These are phyloP conservation scores for Opisthograptis luteolata DNA, from an alignment of 2,888 invertebrate genomes.

Conservation along the genomic window DNA sequence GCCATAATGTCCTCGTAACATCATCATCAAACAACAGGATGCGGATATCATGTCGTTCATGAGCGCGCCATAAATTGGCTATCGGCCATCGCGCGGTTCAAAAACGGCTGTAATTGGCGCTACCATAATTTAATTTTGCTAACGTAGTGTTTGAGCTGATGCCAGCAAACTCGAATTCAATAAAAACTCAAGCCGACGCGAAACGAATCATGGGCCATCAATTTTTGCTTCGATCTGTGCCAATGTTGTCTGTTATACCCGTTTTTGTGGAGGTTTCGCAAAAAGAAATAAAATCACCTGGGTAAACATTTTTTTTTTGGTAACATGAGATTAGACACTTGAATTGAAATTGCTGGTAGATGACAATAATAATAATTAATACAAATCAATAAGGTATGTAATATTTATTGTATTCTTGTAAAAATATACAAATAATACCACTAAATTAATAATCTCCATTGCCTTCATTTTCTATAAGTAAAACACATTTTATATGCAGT, in stretches of 20 bases:
- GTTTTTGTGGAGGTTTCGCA: constrained; percentile 4
- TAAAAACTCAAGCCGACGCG: constrained; percentile 65
- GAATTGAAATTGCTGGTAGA: too few species aligned
- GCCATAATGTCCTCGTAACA: constrained; percentile 26
- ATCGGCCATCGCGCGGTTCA: constrained; percentile 73
- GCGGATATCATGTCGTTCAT: constrained; percentile 49
- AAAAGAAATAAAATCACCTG: too few species aligned
- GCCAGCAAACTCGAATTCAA: constrained; percentile 72
- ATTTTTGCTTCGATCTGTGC: constrained; percentile 45
- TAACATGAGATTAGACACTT: too few species aligned
- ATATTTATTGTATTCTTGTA: too few species aligned
- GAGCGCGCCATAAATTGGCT: constrained; percentile 67
- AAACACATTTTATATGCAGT: too few species aligned
- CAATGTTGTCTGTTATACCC: constrained; percentile 32
- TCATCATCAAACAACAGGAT: constrained; percentile 35
- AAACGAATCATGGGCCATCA: constrained; percentile 55
- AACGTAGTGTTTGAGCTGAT: constrained; percentile 79
- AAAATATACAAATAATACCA: too few species aligned
- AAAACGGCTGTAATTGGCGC: constrained; percentile 78
- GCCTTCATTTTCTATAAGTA: too few species aligned
- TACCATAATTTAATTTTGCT: constrained; percentile 78
- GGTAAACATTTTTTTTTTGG: too few species aligned
- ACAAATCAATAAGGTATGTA: too few species aligned
- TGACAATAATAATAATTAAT: too few species aligned
- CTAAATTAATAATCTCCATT: too few species aligned